Conservation (phyloP, 2,797 vertebrate genomes). For the Peromyscus attwateri region DNA sequence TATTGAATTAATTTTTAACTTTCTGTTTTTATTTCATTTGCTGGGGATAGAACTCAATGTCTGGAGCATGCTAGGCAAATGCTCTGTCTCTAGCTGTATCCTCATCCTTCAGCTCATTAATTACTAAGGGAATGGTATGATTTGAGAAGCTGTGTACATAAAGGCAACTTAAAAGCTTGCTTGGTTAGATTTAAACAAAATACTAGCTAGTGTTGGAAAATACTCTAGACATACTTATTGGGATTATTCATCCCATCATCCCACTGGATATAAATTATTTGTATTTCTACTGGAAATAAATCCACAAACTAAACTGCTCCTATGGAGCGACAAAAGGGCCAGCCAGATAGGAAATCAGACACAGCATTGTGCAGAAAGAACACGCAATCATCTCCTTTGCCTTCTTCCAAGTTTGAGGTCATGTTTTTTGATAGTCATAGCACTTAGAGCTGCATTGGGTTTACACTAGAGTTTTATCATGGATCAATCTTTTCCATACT, state of each 20-base stretch:
- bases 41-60: background rate
- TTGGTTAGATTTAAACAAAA: background rate
- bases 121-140: constrained; percentile 33
- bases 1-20: constrained; percentile 25
- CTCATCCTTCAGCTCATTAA: background rate
- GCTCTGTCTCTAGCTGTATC: background rate
- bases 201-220: constrained; percentile 20
- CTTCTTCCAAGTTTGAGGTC: constrained; percentile 44
- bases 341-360: constrained; percentile 45
- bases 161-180: background rate
- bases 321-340: constrained; percentile 33
- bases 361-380: background rate
- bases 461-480: constrained; percentile 24
- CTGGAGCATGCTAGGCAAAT: background rate
- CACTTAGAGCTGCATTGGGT: background rate
- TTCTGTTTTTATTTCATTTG: background rate
- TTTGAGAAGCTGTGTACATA: background rate
- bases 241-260: constrained; percentile 7
- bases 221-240: background rate
- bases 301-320: background rate
- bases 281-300: constrained; percentile 55
- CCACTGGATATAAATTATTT: constrained; percentile 47
- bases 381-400: background rate
- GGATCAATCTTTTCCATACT: background rate
- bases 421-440: constrained; percentile 30